Evolutionary conservation across 2,113 vertebrate species (phyloP), one percentile per base, ranked within the genome.

Genomic region (Phocoena phocoena): DNA sequence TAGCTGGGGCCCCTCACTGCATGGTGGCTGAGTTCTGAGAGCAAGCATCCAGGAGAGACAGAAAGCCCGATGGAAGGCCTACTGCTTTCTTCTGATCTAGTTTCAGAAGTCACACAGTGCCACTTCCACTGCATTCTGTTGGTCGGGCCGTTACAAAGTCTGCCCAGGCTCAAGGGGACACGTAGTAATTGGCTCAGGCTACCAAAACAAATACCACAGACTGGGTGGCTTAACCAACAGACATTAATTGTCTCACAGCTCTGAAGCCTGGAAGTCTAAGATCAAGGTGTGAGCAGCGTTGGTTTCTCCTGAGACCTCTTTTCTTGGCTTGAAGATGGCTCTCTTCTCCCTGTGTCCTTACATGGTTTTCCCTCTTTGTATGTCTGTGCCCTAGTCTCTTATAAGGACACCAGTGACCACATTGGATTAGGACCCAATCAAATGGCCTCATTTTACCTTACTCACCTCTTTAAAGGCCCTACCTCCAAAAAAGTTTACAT

Each of bases 291-390:
- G 3, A 9, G 38, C 33, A 2, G 18, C 33, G 41, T 23, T 20
- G 4, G 4, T 23, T 71, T 9, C n/a, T n/a, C 21, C 47, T 14
- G 15, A 71, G 81, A 26, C 20, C 63, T 33, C 13, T 26, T 50
- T 47, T 50, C 26, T 20, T n/a, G 13, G 62, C 41, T 0, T 13
- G 33, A 13, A 8, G 17, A 11, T 5, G 62, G 36, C 26, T 3
- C 2, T 62, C 26, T 18, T 28, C 71, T 11, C 50, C 25, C 38
- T 13, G n/a, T 26, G 28, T n/a, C 18, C 44, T 36, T 63, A n/a
- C 12, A 0, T 1, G 65, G 73, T 4, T 1, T 4, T 8, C 3
- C 55, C 12, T 86, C 63, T 6, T 0, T 55, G 28, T 65, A 25
- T 23, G 26, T 13, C 82, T 31, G 11, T 17, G 28, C 55, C 55